Base-by-base conservation (phyloP, 2,113 vertebrate species). In the Sakesphorus luctuosus region DNA sequence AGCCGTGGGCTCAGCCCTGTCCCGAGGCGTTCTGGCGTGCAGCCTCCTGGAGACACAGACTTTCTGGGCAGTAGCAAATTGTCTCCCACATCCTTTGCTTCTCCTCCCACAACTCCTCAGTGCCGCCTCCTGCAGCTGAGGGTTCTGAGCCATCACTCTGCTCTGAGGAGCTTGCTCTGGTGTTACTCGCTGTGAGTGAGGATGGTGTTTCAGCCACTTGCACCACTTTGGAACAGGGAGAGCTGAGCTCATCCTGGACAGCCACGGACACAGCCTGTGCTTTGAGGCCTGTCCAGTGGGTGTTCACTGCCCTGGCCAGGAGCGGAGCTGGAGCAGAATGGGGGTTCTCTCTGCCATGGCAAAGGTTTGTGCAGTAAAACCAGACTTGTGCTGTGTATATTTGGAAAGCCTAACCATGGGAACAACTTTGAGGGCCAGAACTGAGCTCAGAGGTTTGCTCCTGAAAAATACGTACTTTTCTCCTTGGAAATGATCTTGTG, bases 21-120 rank as follows among this genome's bases (percentile, higher is more conserved):
- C 96, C 90, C 1, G 44, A 52, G 92, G 93, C 95, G 56, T 52
- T 90, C 72, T 95, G 93, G 93, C 28, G 0, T 26, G 61, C 88
- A 74, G 86, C 67, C 76, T 83, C 66, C 91, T 75, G 1, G 7
- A 89, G 90, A 84, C 88, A 78, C 77, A 80, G 77, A 85, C 17
- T 94, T 95, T 84, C 85, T 96, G 92, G 88, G 69, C 83, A 96
- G 94, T 94, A 94, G 85, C 85, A 89, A 96, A 90, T 93, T 90
- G 92, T 46, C 90, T 82, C 75, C 88, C 93, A 90, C 88, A 94
- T 96, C 88, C 96, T 96, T 94, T 94, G 90, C 78, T 93, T 93
- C 87, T 94, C 75, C 67, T 91, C 80, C 53, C 36, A 68, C 68
- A 87, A 93, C 0, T 13, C 73, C 36, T 92, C 79, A 92, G 59